Conservation (phyloP, 1,140 invertebrate genomes). For the Drosophila tristis region DNA sequence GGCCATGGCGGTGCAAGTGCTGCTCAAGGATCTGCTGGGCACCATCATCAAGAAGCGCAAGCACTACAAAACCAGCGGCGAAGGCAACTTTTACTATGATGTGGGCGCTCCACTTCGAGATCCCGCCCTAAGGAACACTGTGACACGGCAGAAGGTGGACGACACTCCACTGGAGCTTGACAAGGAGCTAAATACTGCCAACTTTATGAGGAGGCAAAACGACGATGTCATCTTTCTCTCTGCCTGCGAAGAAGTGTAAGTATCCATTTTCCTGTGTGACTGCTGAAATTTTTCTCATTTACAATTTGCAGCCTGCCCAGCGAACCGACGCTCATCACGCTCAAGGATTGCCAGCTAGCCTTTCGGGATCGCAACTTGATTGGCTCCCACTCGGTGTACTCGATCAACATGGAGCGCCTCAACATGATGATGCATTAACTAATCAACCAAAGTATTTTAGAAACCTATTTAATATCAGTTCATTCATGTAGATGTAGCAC, state of each 20-base stretch:
- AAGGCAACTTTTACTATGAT: conserved; percentile 89
- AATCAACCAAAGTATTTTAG: background rate
- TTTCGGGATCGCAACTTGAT: conserved; percentile 86
- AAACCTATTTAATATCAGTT: conserved; percentile 4
- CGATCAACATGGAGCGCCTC: conserved; percentile 87
- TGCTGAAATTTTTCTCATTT: background rate
- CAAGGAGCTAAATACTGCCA: conserved; percentile 84
- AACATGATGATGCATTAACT: conserved; percentile 85
- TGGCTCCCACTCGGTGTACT: conserved; percentile 86
- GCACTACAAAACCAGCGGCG: conserved; percentile 88
- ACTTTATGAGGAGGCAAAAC: conserved; percentile 85
- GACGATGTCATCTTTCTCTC: conserved; percentile 76
- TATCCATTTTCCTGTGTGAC: too few species aligned
- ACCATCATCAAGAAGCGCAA: conserved; percentile 89
- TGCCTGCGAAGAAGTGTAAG: conserved; percentile 81
- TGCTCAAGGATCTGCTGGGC: conserved; percentile 91
- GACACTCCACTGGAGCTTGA: conserved; percentile 85
- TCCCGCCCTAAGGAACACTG: conserved; percentile 75
- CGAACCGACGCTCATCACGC: conserved; percentile 83
- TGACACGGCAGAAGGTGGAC: conserved; percentile 80
- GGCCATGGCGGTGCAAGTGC: conserved; percentile 89
- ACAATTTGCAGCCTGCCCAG: conserved; percentile 80
- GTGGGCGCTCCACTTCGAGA: conserved; percentile 86
- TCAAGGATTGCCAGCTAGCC: conserved; percentile 86
- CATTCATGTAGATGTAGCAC: conserved; percentile 1